These are phyloP conservation scores for Pseudomyrmex sp. DNA, from an alignment of 1,140 invertebrate genomes.

Conservation along the genomic window DNA sequence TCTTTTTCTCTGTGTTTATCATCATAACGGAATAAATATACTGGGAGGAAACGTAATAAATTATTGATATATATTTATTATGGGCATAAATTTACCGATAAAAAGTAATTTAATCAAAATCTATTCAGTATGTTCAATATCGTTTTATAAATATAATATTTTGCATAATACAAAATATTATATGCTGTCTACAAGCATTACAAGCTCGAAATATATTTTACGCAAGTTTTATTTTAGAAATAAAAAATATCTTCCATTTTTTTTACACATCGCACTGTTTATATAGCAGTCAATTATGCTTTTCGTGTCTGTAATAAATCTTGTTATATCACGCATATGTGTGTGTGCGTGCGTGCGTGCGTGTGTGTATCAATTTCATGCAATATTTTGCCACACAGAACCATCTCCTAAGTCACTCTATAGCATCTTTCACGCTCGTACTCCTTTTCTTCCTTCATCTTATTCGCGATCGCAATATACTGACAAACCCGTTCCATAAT, in stretches of 20 bases:
- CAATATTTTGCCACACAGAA: constrained; percentile 56
- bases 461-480: constrained; percentile 72
- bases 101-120: constrained; percentile 2
- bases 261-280: constrained; percentile 15
- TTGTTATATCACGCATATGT: background rate
- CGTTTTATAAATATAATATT: background rate
- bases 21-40: constrained; percentile 48
- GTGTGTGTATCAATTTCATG: constrained; percentile 52
- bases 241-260: background rate
- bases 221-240: background rate
- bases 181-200: background rate
- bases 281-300: constrained; percentile 36
- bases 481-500: constrained; percentile 80
- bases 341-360: no score
- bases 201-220: constrained; percentile 5
- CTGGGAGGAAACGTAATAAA: constrained; percentile 22
- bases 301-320: constrained; percentile 30
- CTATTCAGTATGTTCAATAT: background rate
- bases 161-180: background rate
- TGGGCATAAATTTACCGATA: background rate
- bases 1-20: constrained; percentile 5
- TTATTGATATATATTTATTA: constrained; percentile 18
- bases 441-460: constrained; percentile 63
- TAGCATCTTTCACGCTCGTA: constrained; percentile 47
- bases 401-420: constrained; percentile 22